phyloP scores from a whole-genome alignment of 37 sponge, comb jelly and placozoan species.

The Axinella damicornis region DNA sequence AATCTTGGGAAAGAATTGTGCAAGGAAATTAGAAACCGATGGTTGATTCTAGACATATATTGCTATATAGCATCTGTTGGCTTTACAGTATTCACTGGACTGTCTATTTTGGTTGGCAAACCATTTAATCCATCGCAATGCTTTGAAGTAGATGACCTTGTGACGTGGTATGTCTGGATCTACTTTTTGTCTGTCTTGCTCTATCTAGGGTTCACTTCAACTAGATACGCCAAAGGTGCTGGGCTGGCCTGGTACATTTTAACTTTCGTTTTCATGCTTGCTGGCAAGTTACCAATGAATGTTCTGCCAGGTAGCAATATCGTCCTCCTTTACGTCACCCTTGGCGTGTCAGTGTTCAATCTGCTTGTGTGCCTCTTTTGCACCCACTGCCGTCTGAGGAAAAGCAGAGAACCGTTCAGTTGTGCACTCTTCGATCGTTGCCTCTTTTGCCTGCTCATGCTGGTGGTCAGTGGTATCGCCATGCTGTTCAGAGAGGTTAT shows the following conservation, averaged over 20 bases:
- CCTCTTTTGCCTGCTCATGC: neutral
- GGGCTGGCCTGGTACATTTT: neutral
- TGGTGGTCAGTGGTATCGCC: neutral
- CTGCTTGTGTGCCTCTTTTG: neutral
- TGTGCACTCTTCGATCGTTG: neutral
- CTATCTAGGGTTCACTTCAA: neutral
- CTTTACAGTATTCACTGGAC: neutral
- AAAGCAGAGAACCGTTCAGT: too few relatives aligned
- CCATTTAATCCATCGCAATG: neutral
- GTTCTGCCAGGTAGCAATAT: neutral
- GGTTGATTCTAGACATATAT: slow-evolving; percentile 7
- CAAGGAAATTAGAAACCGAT: neutral
- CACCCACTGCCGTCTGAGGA: neutral
- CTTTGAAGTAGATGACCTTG: neutral
- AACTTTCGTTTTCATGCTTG: neutral
- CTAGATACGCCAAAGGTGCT: neutral
- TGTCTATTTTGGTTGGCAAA: neutral
- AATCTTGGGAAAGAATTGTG: neutral
- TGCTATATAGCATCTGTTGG: neutral
- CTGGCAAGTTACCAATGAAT: neutral
- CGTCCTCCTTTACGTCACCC: neutral
- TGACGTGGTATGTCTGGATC: slow-evolving; percentile 33
- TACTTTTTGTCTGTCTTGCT: neutral
- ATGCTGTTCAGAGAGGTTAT: neutral
- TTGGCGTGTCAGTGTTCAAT: neutral